Conservation (phyloP, 1,140 invertebrate species). For the Danaus melanippus region DNA sequence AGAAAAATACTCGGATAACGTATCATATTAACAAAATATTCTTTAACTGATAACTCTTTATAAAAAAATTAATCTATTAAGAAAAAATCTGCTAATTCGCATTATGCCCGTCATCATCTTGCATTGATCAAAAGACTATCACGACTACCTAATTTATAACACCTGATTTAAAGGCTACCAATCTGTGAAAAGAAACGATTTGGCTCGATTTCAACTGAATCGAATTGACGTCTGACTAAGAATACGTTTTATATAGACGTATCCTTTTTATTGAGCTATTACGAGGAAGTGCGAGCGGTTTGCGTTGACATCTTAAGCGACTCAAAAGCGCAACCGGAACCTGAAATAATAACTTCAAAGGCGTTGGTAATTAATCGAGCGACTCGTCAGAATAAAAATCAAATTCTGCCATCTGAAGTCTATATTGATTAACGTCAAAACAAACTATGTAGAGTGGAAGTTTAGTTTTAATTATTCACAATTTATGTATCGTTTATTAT, state of each 20-base stretch:
- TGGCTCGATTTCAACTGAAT: constrained; percentile 12
- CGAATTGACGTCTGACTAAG: constrained; percentile 1
- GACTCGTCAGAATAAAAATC: constrained; percentile 30
- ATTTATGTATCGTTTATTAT: too few relatives aligned
- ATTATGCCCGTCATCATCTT: constrained; percentile 47
- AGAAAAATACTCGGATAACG: too few relatives aligned
- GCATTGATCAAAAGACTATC: constrained; percentile 51
- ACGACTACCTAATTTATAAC: constrained; percentile 30
- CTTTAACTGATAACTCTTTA: too few relatives aligned
- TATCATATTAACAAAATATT: too few relatives aligned
- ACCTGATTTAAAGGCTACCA: constrained; percentile 33
- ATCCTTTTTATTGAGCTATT: constrained; percentile 6
- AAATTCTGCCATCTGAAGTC: constrained; percentile 18
- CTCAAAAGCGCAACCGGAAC: constrained; percentile 9
- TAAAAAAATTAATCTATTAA: constrained; percentile 6
- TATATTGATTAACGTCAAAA: constrained; percentile 32
- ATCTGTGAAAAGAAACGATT: constrained; percentile 1
- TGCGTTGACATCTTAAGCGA: constrained; percentile 17
- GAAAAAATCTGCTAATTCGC: constrained; percentile 38
- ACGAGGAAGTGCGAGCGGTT: constrained; percentile 17
- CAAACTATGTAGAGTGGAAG: constrained; percentile 40
- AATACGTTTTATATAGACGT: constrained; percentile 1
- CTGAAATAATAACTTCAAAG: constrained; percentile 46
- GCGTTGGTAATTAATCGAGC: constrained; percentile 40
- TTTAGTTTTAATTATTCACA: constrained; percentile 17